phyloP scores from a whole-genome alignment of 2,797 vertebrate genomes.

The Galago senegalensis region DNA sequence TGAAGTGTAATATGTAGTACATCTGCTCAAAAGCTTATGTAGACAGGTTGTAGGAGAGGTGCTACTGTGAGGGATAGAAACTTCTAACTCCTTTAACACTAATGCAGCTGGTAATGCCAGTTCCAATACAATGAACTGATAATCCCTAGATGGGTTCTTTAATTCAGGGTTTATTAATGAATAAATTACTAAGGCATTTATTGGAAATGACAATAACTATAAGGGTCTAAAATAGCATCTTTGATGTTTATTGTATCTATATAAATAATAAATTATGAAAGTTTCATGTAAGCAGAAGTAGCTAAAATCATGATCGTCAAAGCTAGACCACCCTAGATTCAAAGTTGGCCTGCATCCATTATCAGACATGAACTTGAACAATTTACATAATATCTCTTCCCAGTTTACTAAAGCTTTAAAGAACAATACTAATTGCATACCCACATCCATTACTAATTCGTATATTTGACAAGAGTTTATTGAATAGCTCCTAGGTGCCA shows the following conservation, averaged over 20 bases:
- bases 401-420: background rate
- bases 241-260: background rate
- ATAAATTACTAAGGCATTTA: background rate
- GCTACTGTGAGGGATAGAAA: background rate
- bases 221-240: background rate
- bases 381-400: background rate
- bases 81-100: background rate
- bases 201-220: background rate
- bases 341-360: slow-evolving; percentile 6
- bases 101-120: background rate
- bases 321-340: background rate
- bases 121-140: background rate
- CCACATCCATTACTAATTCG: background rate
- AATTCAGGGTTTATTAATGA: background rate
- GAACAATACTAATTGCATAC: background rate
- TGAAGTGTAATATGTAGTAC: background rate
- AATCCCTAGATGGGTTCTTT: background rate
- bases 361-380: background rate
- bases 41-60: background rate
- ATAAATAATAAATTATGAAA: background rate
- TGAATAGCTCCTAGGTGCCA: background rate
- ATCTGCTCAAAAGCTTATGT: background rate
- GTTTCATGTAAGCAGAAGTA: background rate
- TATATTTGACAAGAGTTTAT: background rate
- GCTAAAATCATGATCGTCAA: background rate